phyloP scores from a whole-genome alignment of 2,797 vertebrate genomes.

The Catharus ustulatus region DNA sequence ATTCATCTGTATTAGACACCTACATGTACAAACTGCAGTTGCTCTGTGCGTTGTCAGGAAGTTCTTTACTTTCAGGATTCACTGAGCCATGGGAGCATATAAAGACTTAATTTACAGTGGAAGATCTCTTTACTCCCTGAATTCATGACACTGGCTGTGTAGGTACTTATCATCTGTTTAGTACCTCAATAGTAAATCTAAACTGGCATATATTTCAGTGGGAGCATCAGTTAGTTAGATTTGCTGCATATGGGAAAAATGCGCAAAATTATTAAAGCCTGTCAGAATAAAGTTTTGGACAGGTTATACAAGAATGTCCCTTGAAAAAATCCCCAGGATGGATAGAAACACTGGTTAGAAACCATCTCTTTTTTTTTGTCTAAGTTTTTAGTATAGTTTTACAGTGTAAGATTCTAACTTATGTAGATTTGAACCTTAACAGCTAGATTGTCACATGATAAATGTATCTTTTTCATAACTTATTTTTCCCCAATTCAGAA shows the following conservation, averaged over 20 bases:
- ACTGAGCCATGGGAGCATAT: not conserved
- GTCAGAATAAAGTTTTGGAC: not conserved
- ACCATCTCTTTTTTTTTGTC: not conserved
- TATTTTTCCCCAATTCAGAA: not conserved
- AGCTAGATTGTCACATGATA: not conserved
- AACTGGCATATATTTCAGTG: not conserved
- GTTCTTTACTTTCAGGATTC: not conserved
- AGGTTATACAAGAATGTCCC: not conserved
- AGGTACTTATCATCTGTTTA: not conserved
- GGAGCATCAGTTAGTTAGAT: not conserved
- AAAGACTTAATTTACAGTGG: not conserved
- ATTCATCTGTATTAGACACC: not conserved
- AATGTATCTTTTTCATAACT: not conserved
- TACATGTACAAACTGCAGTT: not conserved
- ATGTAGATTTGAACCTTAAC: not conserved
- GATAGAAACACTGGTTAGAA: not conserved
- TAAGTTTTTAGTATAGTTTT: not conserved
- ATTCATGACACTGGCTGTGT: not conserved
- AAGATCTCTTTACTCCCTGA: not conserved
- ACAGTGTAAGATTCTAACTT: not conserved
- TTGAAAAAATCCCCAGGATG: fast-evolving
- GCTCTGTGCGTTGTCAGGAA: not conserved
- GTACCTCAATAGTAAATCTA: not conserved
- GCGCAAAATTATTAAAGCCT: not conserved
- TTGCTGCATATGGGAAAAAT: not conserved